phyloP scores from a whole-genome alignment of 1,140 invertebrate genomes.

The Drosophila malerkotliana region DNA sequence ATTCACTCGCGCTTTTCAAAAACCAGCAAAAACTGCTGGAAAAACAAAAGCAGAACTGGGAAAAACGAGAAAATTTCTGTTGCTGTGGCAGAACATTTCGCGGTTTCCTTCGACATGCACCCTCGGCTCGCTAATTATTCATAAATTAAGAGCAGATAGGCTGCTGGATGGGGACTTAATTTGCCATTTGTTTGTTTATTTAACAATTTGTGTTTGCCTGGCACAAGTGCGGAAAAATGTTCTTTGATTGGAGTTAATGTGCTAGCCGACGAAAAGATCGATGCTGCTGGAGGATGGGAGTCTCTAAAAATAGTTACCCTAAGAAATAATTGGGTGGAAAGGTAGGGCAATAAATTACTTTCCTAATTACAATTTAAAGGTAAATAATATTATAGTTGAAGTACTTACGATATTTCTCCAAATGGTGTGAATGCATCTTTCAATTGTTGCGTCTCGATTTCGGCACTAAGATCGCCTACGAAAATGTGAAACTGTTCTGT shows the following conservation, averaged over 20 bases:
- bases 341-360: not conserved
- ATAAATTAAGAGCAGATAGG: conserved; percentile 74
- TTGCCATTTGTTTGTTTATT: conserved; percentile 72
- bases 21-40: conserved; percentile 5
- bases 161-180: conserved; percentile 29
- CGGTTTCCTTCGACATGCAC: conserved; percentile 53
- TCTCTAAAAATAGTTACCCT: not conserved
- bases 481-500: conserved; percentile 99
- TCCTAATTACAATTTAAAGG: no score
- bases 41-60: conserved; percentile 25
- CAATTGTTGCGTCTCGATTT: conserved; percentile 98
- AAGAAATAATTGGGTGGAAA: not conserved
- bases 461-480: conserved; percentile 99
- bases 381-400: not conserved
- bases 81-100: conserved; percentile 60
- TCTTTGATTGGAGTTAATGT: conserved; percentile 81
- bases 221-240: conserved; percentile 77
- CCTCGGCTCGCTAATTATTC: conserved; percentile 77
- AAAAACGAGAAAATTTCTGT: conserved; percentile 32
- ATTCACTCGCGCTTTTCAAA: conserved; percentile 39
- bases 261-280: conserved; percentile 23
- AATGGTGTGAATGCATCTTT: conserved; percentile 98
- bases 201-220: conserved; percentile 56
- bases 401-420: conserved; percentile 97
- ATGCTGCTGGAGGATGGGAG: not conserved